Evolutionary conservation across 2,113 vertebrate genomes (phyloP).

Genomic region (pig (Sus scrofa)): T2T-Sscrofa CM000829.6:39080501-39081000

Average conservation of each 20-base stretch:
- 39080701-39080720: not conserved
- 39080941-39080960: not conserved
- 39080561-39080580: too few species aligned
- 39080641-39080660: too few species aligned
- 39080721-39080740: not conserved
- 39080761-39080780: not conserved
- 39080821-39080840: not conserved
- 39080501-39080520: too few species aligned
- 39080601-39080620: too few species aligned
- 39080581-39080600: too few species aligned
- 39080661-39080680: not conserved
- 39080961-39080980: not conserved
- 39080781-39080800: not conserved
- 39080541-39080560: too few species aligned
- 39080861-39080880: not conserved
- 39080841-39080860: not conserved
- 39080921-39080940: not conserved
- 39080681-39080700: not conserved
- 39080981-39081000: not conserved
- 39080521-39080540: too few species aligned
- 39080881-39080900: not conserved
- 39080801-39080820: not conserved
- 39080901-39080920: not conserved
- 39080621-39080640: too few species aligned
- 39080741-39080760: not conserved